A percentile compares a stretch with the other conserved stretches of the same genome.
phyloP scores from a whole-genome alignment of 1,140 invertebrate genomes.

The Hermatobates lingyangjiaoensis region DNA sequence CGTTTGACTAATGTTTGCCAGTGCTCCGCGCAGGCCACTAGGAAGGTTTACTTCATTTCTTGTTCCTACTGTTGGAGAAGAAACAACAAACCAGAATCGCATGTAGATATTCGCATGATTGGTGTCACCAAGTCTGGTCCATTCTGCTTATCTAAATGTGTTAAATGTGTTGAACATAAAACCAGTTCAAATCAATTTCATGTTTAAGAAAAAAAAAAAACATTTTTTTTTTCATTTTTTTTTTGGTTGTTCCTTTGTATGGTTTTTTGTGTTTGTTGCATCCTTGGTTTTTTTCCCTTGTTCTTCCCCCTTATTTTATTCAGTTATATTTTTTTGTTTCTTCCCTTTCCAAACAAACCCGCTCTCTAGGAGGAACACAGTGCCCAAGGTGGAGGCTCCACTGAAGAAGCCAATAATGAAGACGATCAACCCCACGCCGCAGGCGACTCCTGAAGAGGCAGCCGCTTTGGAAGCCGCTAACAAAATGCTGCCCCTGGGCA shows the following conservation, averaged over 20 bases:
- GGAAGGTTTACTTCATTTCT: too few relatives aligned
- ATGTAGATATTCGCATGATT: too few relatives aligned
- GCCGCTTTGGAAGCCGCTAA: constrained; percentile 52
- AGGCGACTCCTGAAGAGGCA: constrained; percentile 48
- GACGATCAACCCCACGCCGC: constrained; percentile 18
- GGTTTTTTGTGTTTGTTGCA: constrained; percentile 19
- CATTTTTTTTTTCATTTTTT: constrained; percentile 16
- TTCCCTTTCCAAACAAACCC: constrained; percentile 11
- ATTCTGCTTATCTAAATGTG: too few relatives aligned
- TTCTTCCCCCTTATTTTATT: constrained; percentile 15
- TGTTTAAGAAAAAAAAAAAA: too few relatives aligned
- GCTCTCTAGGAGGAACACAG: constrained; percentile 26
- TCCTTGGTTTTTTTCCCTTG: constrained; percentile 16
- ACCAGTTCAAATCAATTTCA: too few relatives aligned
- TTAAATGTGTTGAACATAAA: too few relatives aligned
- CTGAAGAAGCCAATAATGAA: constrained; percentile 55
- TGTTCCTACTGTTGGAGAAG: too few relatives aligned
- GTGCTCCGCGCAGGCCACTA: too few relatives aligned
- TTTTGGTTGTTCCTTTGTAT: constrained; percentile 1
- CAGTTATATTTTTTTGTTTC: constrained; percentile 21
- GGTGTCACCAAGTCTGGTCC: too few relatives aligned
- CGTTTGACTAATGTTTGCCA: too few relatives aligned
- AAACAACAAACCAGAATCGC: too few relatives aligned
- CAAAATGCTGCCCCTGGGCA: constrained; percentile 59
- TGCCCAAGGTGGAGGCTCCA: constrained; percentile 67